phyloP scores from a whole-genome alignment of 2,113 vertebrate species.

The Coreoperca whiteheadi region DNA sequence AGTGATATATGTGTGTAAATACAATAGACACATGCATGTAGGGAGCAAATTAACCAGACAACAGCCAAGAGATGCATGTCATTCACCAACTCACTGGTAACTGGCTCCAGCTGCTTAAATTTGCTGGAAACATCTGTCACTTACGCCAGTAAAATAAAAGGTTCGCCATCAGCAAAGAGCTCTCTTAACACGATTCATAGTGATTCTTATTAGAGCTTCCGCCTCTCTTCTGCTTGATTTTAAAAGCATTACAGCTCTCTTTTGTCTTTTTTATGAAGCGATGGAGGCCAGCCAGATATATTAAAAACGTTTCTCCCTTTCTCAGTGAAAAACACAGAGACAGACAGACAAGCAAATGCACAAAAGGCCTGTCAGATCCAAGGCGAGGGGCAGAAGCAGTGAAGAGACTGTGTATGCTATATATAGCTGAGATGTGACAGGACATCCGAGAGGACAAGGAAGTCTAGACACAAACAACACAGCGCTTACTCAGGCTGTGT shows the following conservation, averaged over 20 bases:
- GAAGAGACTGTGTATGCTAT: slow-evolving; percentile 61
- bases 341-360: slow-evolving; percentile 34
- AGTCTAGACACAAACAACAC: slow-evolving; percentile 70
- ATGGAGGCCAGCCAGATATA: slow-evolving; percentile 2
- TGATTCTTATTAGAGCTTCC: background rate
- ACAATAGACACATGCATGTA: background rate
- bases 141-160: background rate
- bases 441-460: slow-evolving; percentile 74
- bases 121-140: background rate
- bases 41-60: background rate
- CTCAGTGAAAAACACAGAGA: slow-evolving; percentile 34
- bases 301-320: slow-evolving; percentile 18
- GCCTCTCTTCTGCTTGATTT: slow-evolving; percentile 8
- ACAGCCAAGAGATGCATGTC: background rate
- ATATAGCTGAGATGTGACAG: slow-evolving; percentile 77
- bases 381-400: slow-evolving; percentile 46
- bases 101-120: background rate
- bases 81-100: background rate
- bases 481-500: slow-evolving; percentile 31
- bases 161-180: background rate
- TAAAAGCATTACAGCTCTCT: background rate
- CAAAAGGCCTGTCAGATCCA: slow-evolving; percentile 44
- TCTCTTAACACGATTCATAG: background rate
- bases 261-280: slow-evolving; percentile 10
- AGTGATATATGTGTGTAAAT: background rate